Evolutionary conservation across 2,888 invertebrate genomes (phyloP).

Genomic region (Atethmia centrago): DNA sequence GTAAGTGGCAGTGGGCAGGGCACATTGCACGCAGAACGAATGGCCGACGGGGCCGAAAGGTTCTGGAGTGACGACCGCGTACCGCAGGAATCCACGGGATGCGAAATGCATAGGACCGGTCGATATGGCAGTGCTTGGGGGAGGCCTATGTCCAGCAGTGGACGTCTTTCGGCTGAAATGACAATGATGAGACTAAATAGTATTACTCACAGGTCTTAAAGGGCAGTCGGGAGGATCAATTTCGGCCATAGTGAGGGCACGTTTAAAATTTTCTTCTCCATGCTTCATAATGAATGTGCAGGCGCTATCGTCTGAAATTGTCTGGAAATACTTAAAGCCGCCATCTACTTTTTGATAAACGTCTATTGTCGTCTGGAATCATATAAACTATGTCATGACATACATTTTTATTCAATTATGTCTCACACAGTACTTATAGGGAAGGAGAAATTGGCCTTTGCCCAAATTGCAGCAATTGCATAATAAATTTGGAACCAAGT

Average conservation of each 20-base stretch:
- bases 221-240: slow-evolving; percentile 73
- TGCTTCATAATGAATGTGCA: slow-evolving; percentile 71
- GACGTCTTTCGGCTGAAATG: neutral
- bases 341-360: slow-evolving; percentile 79
- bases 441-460: neutral
- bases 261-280: slow-evolving; percentile 69
- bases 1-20: neutral
- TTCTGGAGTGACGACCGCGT: neutral
- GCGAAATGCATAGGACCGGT: neutral
- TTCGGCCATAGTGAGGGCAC: slow-evolving; percentile 60
- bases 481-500: neutral
- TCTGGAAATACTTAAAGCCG: slow-evolving; percentile 80
- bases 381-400: neutral
- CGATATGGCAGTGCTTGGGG: neutral
- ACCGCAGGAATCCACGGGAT: neutral
- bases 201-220: slow-evolving; percentile 68
- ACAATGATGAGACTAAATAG: neutral
- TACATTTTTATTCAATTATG: neutral
- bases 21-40: neutral
- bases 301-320: slow-evolving; percentile 70
- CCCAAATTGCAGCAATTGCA: neutral
- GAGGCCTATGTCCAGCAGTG: neutral
- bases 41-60: no score
- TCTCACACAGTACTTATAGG: neutral
- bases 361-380: slow-evolving; percentile 62